Base-by-base conservation (phyloP, 30 jellyfish, hydroid and myxozoan genomes). In the Clytia hemisphaerica region DNA sequence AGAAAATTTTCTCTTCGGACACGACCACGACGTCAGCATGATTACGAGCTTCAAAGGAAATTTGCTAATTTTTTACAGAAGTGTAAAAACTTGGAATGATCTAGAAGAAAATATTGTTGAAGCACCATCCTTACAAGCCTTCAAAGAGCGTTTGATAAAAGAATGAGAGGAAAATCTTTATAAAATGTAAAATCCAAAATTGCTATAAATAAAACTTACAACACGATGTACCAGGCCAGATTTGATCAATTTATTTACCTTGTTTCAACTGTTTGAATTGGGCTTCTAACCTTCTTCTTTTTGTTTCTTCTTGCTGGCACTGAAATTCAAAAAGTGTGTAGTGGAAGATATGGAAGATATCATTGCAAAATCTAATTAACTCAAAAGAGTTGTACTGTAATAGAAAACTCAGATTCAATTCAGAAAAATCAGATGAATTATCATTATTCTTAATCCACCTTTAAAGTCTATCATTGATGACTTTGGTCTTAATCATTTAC, bases 251-350 rank as follows among this genome's bases (percentile, higher is more conserved):
- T 1, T 18, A 0, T 15, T 57, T 40, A 83, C 95, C 95, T 68
- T 77, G 76, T 54, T 83, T 83, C 64, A 83, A 77, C 70, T 83
- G 95, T 58, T 83, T 83, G 71, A 83, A 83, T 66, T 83, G 95
- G 3, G 92, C 61, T 36, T 69, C 79, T 6, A 83, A 45, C 37
- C 71, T 83, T 34, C 76, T 84, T 32, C 61, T 42, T 51, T 72
- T 72, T 33, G 71, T 81, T 19, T 83, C 86, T 28, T 75, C 82
- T 22, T 75, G 49, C 1, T 44, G 22, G 60, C 37, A 82, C 94
- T 82, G 58, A 35, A 82, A n/a, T 9, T 40, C 10, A 40, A 40
- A 40, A 40, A 40, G n/a, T 40, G 53, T 40, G n/a, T 40, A 9
- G n/a, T 10, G 10, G 10, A 9, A 26, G 19, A 42, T 19, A 16